A percentile compares a stretch with the other conserved stretches of the same genome.
These are phyloP conservation scores for Drosophila persimilis DNA, from an alignment of 1,140 invertebrate species.

Conservation along the genomic window DNA sequence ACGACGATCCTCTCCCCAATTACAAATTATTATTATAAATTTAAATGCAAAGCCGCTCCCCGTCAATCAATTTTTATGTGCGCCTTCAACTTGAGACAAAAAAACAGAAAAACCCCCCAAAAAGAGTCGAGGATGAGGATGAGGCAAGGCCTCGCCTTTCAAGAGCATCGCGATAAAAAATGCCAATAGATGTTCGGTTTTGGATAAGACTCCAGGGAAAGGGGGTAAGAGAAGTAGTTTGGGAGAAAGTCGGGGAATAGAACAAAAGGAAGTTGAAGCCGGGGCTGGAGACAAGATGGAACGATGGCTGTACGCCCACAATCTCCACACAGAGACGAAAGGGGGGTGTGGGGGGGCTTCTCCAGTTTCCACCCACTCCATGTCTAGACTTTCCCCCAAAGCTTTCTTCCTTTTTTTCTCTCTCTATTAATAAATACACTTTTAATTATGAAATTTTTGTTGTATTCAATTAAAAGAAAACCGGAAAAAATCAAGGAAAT, in stretches of 20 bases:
- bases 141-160: conserved; percentile 48
- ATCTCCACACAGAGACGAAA: conserved; percentile 8
- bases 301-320: conserved; percentile 26
- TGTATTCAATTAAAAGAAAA: conserved; percentile 29
- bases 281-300: neutral
- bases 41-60: conserved; percentile 37
- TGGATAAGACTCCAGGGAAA: conserved; percentile 8
- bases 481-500: conserved; percentile 31
- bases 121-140: conserved; percentile 38
- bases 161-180: conserved; percentile 68
- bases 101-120: conserved; percentile 6
- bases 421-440: conserved; percentile 18
- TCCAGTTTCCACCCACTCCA: conserved; percentile 25
- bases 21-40: conserved; percentile 37
- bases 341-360: neutral
- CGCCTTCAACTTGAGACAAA: conserved; percentile 70
- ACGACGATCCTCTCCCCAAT: conserved; percentile 9
- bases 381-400: conserved; percentile 28
- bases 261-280: conserved; percentile 22
- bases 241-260: conserved; percentile 33
- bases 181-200: conserved; percentile 29
- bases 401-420: conserved; percentile 4
- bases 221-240: too few relatives aligned
- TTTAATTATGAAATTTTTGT: conserved; percentile 34
- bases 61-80: conserved; percentile 62